Conservation (phyloP, 2,888 invertebrate species). For the Aspidiotus destructor region DNA sequence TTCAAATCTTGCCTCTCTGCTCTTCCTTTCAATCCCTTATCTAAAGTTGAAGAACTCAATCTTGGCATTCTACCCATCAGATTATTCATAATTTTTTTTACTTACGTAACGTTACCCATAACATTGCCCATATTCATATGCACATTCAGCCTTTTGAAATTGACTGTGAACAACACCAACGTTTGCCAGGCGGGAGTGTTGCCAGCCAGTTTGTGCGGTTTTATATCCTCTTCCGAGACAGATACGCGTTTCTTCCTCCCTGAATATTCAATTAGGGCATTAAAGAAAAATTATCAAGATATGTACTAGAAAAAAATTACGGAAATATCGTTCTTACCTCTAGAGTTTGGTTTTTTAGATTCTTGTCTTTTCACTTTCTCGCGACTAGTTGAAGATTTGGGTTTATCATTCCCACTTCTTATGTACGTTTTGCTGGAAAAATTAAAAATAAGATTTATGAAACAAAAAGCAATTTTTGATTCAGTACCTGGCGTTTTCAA, state of each 20-base stretch:
- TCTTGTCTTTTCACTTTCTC: conserved; percentile 27
- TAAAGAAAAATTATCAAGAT: not conserved
- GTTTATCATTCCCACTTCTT: conserved; percentile 16
- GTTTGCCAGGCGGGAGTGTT: conserved; percentile 70
- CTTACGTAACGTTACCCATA: conserved; percentile 88
- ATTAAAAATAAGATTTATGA: not conserved
- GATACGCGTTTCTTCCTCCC: conserved; percentile 25
- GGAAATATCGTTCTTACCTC: conserved; percentile 5
- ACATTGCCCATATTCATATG: conserved; percentile 99
- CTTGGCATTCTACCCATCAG: too few species aligned
- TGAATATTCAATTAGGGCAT: not conserved
- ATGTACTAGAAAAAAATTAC: not conserved
- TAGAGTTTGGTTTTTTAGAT: conserved; percentile 22
- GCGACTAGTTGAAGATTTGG: conserved; percentile 12
- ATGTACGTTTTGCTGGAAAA: not conserved
- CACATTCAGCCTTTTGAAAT: conserved; percentile 90
- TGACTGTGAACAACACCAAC: conserved; percentile 86
- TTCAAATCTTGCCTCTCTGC: too few species aligned
- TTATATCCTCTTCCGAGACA: conserved; percentile 13
- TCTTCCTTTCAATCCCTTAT: too few species aligned
- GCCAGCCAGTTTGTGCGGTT: conserved; percentile 55
- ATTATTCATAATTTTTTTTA: conserved; percentile 34
- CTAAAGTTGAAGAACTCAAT: too few species aligned
- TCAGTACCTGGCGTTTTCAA: not conserved
- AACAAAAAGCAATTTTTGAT: too few species aligned